Conservation (phyloP, 1,140 invertebrate genomes). For the Drosophila quadrilineata region DNA sequence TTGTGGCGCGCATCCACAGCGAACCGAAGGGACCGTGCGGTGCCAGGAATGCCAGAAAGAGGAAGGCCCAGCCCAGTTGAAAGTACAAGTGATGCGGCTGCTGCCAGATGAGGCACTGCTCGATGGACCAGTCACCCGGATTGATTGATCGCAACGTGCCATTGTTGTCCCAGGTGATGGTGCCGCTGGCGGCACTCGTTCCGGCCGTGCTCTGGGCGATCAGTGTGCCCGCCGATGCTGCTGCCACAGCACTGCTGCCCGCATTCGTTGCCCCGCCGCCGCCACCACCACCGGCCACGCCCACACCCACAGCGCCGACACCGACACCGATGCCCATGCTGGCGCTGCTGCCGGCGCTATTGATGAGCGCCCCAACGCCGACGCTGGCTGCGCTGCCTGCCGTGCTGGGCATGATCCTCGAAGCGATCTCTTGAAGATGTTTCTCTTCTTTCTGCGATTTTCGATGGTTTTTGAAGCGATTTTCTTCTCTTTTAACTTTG, state of each 20-base stretch:
- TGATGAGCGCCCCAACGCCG: conserved; percentile 53
- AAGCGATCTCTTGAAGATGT: background rate
- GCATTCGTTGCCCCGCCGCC: background rate
- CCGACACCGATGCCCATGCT: conserved; percentile 48
- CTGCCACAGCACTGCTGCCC: conserved; percentile 33
- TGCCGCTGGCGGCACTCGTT: conserved; percentile 61
- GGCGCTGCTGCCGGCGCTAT: conserved; percentile 54
- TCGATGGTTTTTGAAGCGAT: too few relatives aligned
- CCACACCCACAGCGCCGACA: background rate
- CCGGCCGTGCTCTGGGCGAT: conserved; percentile 67
- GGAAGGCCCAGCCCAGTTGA: conserved; percentile 91
- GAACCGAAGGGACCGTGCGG: conserved; percentile 90
- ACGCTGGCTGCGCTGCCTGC: conserved; percentile 57
- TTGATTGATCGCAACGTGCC: conserved; percentile 75
- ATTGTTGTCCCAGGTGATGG: conserved; percentile 78
- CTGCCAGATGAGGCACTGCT: conserved; percentile 84
- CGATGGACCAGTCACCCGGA: conserved; percentile 81
- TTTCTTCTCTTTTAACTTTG: background rate
- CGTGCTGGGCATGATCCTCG: conserved; percentile 62
- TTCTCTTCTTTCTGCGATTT: background rate
- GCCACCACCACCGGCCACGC: conserved; percentile 8
- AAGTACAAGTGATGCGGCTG: conserved; percentile 88
- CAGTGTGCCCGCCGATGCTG: conserved; percentile 45
- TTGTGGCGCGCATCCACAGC: conserved; percentile 88
- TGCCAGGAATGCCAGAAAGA: conserved; percentile 90